Base-by-base conservation (phyloP, 2,888 invertebrate genomes). In the Apomyelois bistriatella region DNA sequence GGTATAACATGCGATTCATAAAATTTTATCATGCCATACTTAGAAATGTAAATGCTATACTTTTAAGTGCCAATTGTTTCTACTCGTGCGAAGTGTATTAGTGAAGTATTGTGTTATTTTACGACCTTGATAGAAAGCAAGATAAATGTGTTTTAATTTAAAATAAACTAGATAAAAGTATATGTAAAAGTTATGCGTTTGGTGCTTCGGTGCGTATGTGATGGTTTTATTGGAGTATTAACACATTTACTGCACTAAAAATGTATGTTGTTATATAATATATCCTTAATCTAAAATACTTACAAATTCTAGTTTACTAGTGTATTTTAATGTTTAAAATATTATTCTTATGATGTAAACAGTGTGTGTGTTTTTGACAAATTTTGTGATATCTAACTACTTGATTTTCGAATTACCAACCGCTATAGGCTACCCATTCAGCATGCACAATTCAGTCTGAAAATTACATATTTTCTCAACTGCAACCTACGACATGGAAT, bases 361-460 rank as follows among this genome's bases (percentile, higher is more conserved):
- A 16, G 17, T 10, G 30, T 15, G 13, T 10, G 30, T 32, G 13
- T 40, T 15, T 46, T 30, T 15, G 5, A 12, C n/a, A 22, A 12
- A 22, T 10, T 49, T 22, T 38, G 38, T 49, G 38, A 12, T 28
- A 8, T 13, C 48, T 49, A 49, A 28, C 28, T 38, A 28, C 22
- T 22, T 30, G 10, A 30, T 15, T 38, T 13, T 37, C 55, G 54
- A 52, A 60, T 65, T 68, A 76, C 76, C 72, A 79, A 81, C 77
- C 79, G 70, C 71, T 70, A 30, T 15, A 30, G 7, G 12, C 65
- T 76, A 81, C 75, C 76, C 78, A 79, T 79, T 76, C 77, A 79
- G 76, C 85, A 85, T 85, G 85, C 85, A 83, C 68, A 79, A 74
- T 75, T 72, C 76, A 78, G 70, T 79, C 82, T 81, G 84, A 60